Evolutionary conservation across 2,797 vertebrate genomes (phyloP).

Genomic region (Linurgus olivaceus): DNA sequence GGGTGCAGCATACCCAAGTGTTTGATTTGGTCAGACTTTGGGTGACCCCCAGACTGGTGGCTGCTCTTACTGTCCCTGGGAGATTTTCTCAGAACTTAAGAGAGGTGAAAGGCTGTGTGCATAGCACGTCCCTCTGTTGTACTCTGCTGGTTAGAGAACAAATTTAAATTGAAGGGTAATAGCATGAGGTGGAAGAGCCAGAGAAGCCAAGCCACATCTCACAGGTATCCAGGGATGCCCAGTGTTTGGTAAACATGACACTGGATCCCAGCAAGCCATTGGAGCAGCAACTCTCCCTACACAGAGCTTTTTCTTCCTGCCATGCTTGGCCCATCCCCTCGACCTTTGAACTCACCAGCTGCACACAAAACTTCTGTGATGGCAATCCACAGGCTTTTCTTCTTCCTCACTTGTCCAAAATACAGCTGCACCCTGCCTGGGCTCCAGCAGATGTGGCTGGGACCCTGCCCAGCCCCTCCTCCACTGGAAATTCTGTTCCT

Average conservation of each 20-base stretch:
- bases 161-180: not conserved
- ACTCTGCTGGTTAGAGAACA: not conserved
- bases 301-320: not conserved
- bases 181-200: not conserved
- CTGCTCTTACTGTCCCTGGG: not conserved
- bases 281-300: rapidly evolving
- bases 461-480: not conserved
- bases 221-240: not conserved
- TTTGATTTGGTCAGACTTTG: not conserved
- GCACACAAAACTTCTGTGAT: rapidly evolving
- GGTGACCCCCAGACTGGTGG: not conserved
- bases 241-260: not conserved
- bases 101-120: not conserved
- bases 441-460: not conserved
- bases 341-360: not conserved
- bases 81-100: not conserved
- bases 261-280: not conserved
- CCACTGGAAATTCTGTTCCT: rapidly evolving
- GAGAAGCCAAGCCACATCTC: not conserved
- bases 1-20: not conserved
- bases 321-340: not conserved
- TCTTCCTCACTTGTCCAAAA: not conserved
- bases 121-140: not conserved
- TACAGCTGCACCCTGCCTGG: not conserved
- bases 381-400: not conserved